Evolutionary conservation across 1,140 invertebrate genomes (phyloP).

Genomic region (Hestina assimilis): DNA sequence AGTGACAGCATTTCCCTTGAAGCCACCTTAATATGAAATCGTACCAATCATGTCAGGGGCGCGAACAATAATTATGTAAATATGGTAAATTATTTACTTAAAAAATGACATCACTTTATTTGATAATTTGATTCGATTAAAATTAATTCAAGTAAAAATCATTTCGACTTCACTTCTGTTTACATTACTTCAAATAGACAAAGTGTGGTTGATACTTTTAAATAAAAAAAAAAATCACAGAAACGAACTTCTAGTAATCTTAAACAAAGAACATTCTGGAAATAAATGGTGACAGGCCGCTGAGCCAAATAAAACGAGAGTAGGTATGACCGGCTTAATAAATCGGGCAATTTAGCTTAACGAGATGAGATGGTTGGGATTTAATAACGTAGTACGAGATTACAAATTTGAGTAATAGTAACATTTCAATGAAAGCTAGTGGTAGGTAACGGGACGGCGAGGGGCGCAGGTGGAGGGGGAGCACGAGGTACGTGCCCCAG

Average conservation of each 20-base stretch:
- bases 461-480: conserved; percentile 53
- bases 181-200: too few relatives aligned
- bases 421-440: conserved; percentile 70
- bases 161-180: not conserved
- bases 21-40: conserved; percentile 11
- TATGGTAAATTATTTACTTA: not conserved
- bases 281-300: not conserved
- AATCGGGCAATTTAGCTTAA: conserved; percentile 9
- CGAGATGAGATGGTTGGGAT: conserved; percentile 24
- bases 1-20: conserved; percentile 56
- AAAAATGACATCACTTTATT: not conserved
- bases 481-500: conserved; percentile 72
- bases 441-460: conserved; percentile 64
- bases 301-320: too few relatives aligned
- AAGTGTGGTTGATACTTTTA: too few relatives aligned
- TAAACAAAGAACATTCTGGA: conserved; percentile 22
- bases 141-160: not conserved
- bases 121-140: too few relatives aligned
- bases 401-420: conserved; percentile 45
- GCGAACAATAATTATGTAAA: not conserved
- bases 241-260: not conserved
- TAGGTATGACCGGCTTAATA: conserved; percentile 11
- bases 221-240: too few relatives aligned
- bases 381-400: conserved; percentile 36
- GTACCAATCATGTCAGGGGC: conserved; percentile 14